phyloP scores from a whole-genome alignment of 2,113 vertebrate species.

The Bettongia penicillata region DNA sequence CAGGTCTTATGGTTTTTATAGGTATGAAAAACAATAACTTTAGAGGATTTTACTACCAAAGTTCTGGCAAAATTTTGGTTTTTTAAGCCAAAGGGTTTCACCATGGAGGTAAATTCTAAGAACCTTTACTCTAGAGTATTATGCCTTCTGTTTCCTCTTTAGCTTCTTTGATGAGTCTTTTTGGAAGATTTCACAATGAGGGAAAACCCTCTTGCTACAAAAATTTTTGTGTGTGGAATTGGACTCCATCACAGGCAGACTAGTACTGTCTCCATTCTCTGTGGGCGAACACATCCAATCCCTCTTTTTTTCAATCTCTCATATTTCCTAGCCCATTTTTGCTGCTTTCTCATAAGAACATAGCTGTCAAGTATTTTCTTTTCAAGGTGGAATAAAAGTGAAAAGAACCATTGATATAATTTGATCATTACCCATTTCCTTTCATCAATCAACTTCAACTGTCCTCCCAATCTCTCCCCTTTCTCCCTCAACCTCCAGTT shows the following conservation, averaged over 20 bases:
- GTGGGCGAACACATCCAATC: slow-evolving; percentile 18
- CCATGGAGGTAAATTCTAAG: neutral
- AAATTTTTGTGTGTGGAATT: slow-evolving; percentile 28
- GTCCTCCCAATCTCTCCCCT: neutral
- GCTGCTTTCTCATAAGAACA: slow-evolving; percentile 7
- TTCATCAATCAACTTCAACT: neutral
- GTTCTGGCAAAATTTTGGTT: neutral
- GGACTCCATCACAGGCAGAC: slow-evolving; percentile 41
- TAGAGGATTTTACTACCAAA: neutral
- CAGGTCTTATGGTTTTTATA: neutral
- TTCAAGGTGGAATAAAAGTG: slow-evolving; percentile 1
- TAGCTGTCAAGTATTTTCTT: neutral
- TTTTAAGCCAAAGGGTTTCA: neutral
- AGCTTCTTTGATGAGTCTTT: slow-evolving; percentile 36
- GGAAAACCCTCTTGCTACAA: neutral
- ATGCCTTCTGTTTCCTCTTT: slow-evolving; percentile 6
- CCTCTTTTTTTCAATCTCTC: slow-evolving; percentile 24
- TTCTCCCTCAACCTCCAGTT: neutral
- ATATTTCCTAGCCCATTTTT: slow-evolving; percentile 51
- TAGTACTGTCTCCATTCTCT: slow-evolving; percentile 32
- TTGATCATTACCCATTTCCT: slow-evolving; percentile 5
- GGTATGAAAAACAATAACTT: neutral
- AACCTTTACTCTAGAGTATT: neutral
- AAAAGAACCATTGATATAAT: slow-evolving; percentile 30
- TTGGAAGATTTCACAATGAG: neutral